Evolutionary conservation across 2,888 invertebrate genomes (phyloP), one percentile per base, ranked within the genome.

Genomic region (Biston betularia): DNA sequence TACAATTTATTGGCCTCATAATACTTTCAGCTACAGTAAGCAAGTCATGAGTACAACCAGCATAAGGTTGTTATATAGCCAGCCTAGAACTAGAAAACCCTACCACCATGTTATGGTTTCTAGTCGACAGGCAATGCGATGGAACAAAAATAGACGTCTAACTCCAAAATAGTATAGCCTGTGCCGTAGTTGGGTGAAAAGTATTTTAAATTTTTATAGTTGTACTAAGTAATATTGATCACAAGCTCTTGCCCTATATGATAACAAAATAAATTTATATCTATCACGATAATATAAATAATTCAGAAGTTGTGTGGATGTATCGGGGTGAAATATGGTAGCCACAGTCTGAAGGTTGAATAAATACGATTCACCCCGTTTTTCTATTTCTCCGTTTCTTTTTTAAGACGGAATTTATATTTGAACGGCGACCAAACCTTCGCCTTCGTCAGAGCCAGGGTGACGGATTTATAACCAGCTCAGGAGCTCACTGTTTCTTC

Each of bases 211-310:
- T 24, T 15, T 15, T 8, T 14, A 14, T 14, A 6, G 44, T 0
- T 9, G 15, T 10, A 24, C 7, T 38, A 38, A 4, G 38, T n/a
- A 14, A 6, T 33, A 24, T 33, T n/a, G 33, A 44, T 34, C 24
- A 33, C 48, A 24, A 46, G 15, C 72, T 70, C 70, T 33, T 12
- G 62, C 46, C 42, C 69, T 72, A 71, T 6, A 63, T 63, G 74
- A 75, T 74, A 76, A 71, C 72, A 63, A 83, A 84, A 81, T 79
- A 80, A 79, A 86, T 84, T 85, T 87, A 89, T 89, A 86, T 85
- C 83, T 76, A 85, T 85, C 83, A 79, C 79, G 80, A 84, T 84
- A 77, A 57, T 78, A 91, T 92, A 92, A 89, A 92, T 92, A 90
- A 92, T 92, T 91, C 92, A 92, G 78, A 74, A 83, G 81, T 78